phyloP scores from a whole-genome alignment of 2,113 vertebrate species.

The Hyperopisus bebe region DNA sequence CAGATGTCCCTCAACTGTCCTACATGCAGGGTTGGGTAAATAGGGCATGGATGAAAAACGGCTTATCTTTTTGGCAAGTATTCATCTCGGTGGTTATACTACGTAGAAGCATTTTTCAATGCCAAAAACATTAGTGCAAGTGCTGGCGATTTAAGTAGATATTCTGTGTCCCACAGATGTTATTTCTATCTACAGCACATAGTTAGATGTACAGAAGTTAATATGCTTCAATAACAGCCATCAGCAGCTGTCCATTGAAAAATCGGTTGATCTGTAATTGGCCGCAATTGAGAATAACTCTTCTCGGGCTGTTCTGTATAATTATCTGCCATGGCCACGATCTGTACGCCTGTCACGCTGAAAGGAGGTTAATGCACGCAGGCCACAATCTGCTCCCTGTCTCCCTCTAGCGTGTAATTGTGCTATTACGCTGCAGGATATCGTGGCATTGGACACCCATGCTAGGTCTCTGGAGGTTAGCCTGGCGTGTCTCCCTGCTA shows the following conservation, averaged over 20 bases:
- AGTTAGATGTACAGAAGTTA: background rate
- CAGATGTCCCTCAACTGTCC: background rate
- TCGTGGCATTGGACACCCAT: conserved; percentile 38
- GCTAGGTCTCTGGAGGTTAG: conserved; percentile 46
- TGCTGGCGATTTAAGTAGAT: background rate
- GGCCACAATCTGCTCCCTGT: conserved; percentile 33
- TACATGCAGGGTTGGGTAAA: background rate
- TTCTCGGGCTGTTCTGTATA: background rate
- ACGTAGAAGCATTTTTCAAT: background rate
- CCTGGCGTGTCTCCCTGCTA: conserved; percentile 38
- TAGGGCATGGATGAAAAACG: background rate
- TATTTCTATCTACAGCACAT: background rate
- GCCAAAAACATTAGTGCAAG: background rate
- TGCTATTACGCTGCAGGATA: conserved; percentile 46
- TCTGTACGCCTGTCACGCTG: conserved; percentile 25
- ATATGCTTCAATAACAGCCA: background rate
- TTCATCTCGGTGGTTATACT: background rate
- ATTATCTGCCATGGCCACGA: background rate
- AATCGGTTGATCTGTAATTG: conserved; percentile 4
- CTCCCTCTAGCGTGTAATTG: conserved; percentile 38
- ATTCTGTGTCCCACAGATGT: background rate
- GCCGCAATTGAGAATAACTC: background rate
- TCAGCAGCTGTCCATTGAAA: background rate
- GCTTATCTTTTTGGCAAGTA: background rate
- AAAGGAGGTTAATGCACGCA: conserved; percentile 45